These are phyloP conservation scores for Thalassarche chlororhynchos DNA, from an alignment of 2,113 vertebrate genomes.

Conservation along the genomic window DNA sequence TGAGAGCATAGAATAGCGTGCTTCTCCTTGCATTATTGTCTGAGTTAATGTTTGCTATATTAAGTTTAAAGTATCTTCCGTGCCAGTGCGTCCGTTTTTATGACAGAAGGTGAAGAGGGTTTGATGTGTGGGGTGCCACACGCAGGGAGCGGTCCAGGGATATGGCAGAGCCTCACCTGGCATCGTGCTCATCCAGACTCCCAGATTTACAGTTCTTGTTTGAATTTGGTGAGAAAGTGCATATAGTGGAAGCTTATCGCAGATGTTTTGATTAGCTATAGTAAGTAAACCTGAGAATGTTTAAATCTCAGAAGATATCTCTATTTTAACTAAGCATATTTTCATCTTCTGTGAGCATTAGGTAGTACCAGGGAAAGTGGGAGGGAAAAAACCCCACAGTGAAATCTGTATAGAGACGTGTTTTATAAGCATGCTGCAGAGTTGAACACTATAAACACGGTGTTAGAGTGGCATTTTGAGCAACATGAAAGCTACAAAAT, in stretches of 20 bases:
- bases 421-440: constrained; percentile 34
- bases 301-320: not conserved
- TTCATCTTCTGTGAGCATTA: not conserved
- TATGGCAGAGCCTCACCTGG: not conserved
- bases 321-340: not conserved
- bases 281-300: not conserved
- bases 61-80: not conserved
- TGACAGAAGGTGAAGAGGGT: not conserved
- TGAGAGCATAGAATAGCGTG: not conserved
- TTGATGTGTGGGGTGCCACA: not conserved
- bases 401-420: constrained; percentile 10
- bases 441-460: constrained; percentile 30
- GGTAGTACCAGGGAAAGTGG: not conserved
- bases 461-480: constrained; percentile 21
- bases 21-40: not conserved
- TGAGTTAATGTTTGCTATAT: not conserved
- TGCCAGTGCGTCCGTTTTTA: not conserved
- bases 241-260: not conserved
- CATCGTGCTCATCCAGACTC: not conserved
- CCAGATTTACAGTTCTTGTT: not conserved
- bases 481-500: constrained; percentile 39
- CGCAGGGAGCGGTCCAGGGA: not conserved
- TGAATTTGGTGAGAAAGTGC: not conserved
- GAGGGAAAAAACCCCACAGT: not conserved
- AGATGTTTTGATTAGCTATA: constrained; percentile 14